These are phyloP conservation scores for Ectropis crepuscularia DNA, from an alignment of 2,888 invertebrate species.

Conservation along the genomic window DNA sequence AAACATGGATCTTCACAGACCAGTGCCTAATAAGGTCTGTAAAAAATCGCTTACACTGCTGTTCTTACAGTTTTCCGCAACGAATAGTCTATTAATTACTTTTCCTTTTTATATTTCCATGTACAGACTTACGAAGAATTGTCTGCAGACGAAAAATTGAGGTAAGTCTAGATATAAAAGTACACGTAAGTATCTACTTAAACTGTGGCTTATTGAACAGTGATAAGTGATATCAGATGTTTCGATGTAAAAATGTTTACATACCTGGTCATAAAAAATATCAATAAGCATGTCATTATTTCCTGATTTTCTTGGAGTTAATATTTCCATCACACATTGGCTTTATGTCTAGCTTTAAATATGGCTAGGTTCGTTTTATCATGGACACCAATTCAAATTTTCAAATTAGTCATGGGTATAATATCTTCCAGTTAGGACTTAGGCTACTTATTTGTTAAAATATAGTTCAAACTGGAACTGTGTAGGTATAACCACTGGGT, in stretches of 20 bases:
- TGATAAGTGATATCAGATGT: neutral
- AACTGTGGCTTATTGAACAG: neutral
- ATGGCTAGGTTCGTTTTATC: too few relatives aligned
- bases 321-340: too few relatives aligned
- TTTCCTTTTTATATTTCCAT: conserved; percentile 42
- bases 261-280: too few relatives aligned
- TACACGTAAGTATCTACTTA: neutral
- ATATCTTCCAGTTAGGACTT: too few relatives aligned
- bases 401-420: too few relatives aligned
- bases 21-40: conserved; percentile 12
- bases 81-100: neutral
- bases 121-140: conserved; percentile 89
- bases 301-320: too few relatives aligned
- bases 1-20: conserved; percentile 17
- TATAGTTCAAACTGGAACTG: too few relatives aligned
- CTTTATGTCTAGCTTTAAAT: too few relatives aligned
- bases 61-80: neutral
- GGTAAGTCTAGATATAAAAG: conserved; percentile 73
- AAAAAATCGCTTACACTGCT: neutral
- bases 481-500: too few relatives aligned
- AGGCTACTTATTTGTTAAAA: too few relatives aligned
- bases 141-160: conserved; percentile 90
- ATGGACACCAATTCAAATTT: too few relatives aligned
- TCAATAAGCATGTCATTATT: too few relatives aligned
- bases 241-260: neutral